phyloP scores from a whole-genome alignment of 2,888 invertebrate genomes.

The Ptychoptera contaminata region DNA sequence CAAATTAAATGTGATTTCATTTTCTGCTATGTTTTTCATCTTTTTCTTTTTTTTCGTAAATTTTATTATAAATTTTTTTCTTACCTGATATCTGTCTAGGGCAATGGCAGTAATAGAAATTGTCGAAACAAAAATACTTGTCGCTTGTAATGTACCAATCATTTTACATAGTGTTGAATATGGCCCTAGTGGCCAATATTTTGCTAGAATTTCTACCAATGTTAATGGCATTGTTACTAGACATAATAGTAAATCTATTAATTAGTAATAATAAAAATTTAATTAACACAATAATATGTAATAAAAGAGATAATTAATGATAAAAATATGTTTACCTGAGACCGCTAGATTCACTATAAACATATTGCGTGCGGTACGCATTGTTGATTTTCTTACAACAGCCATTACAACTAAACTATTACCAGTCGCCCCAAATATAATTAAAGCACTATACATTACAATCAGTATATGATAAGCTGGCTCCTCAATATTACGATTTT shows the following conservation, averaged over 20 bases:
- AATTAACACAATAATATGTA: not conserved
- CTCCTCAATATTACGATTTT: slow-evolving; percentile 55
- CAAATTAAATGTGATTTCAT: not conserved
- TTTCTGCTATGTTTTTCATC: not conserved
- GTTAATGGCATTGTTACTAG: slow-evolving; percentile 83
- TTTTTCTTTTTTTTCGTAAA: too few relatives aligned
- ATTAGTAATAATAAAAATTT: not conserved
- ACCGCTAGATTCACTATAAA: slow-evolving; percentile 84
- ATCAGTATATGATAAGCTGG: slow-evolving; percentile 51
- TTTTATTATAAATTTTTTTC: slow-evolving; percentile 6
- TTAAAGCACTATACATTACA: slow-evolving; percentile 54
- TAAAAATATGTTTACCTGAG: slow-evolving; percentile 29
- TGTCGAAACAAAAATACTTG: slow-evolving; percentile 84
- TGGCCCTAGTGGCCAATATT: slow-evolving; percentile 70
- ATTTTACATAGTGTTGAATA: slow-evolving; percentile 66
- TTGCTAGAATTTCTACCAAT: slow-evolving; percentile 67
- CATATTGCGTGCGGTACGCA: slow-evolving; percentile 85
- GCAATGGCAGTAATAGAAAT: slow-evolving; percentile 88
- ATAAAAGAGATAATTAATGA: not conserved
- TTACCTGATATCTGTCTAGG: slow-evolving; percentile 65
- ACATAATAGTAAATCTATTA: slow-evolving; percentile 61
- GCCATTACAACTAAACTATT: slow-evolving; percentile 71
- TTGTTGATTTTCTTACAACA: slow-evolving; percentile 67
- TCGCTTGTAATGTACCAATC: slow-evolving; percentile 72
- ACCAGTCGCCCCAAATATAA: slow-evolving; percentile 67